Evolutionary conservation across 2,113 vertebrate species (phyloP), one percentile per base, ranked within the genome.

Genomic region (Pogona vitticeps): DNA sequence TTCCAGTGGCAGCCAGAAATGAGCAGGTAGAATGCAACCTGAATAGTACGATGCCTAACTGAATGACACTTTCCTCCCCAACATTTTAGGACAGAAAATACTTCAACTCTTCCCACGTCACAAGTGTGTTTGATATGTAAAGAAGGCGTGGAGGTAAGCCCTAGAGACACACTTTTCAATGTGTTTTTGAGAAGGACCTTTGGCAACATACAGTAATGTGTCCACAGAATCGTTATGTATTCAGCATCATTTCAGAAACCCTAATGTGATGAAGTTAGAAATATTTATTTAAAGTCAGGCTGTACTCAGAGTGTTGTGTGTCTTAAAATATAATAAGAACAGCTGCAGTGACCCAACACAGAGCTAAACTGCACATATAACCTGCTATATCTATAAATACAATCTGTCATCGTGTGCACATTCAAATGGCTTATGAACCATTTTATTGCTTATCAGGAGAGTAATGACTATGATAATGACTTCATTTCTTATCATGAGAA

Each of bases 91-190:
- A 67, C 76, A 85, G 91, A 83, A 86, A 78, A 33, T 28, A 9
- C 2, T 31, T 70, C 82, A 88, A 68, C 33, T 3, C 10, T 83
- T 71, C 82, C 82, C 42, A 87, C 83, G 21, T n/a, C 84, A 31
- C 80, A 3, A 68, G 18, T 72, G 33, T 96, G 95, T 52, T 59
- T 84, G 72, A 70, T 0, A 1, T 96, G 83, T 2, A 65, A 76
- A 77, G 84, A 46, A 7, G 21, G 78, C 0, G 5, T 28, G 8
- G 89, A 95, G 95, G 95, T 96, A 95, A 95, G 88, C 6, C 33
- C 3, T 0, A 1, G n/a, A 8, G 75, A 0, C 0, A 17, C 20
- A 18, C n/a, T 15, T 77, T 31, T 56, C 28, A 0, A 10, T 56
- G 26, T 70, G 9, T 86, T 86, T 76, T 87, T 28, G 38, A 52